These are phyloP conservation scores for Mya arenaria DNA, from an alignment of 1,140 invertebrate species.

Conservation along the genomic window DNA sequence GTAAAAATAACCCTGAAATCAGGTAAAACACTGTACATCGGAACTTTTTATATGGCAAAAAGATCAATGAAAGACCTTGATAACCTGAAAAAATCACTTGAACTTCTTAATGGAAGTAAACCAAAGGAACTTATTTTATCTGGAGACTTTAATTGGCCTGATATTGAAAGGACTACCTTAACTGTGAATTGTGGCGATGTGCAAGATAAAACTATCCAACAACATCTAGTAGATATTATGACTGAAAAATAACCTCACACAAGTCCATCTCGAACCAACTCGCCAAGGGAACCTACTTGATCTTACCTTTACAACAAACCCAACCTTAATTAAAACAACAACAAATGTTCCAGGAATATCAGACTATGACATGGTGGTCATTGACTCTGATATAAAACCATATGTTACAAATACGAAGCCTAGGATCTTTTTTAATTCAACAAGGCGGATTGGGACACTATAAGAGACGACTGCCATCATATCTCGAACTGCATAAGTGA, in stretches of 20 bases:
- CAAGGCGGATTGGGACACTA: constrained; percentile 31
- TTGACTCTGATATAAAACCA: constrained; percentile 7
- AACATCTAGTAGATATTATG: not conserved
- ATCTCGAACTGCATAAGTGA: too few relatives aligned
- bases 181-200: not conserved
- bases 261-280: constrained; percentile 27
- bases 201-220: not conserved
- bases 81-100: not conserved
- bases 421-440: not conserved
- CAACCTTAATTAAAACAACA: constrained; percentile 8
- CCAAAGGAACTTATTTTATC: not conserved
- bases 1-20: not conserved
- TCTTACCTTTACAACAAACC: constrained; percentile 36
- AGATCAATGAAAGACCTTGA: not conserved
- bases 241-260: constrained; percentile 1
- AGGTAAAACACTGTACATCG: not conserved
- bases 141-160: not conserved
- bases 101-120: not conserved
- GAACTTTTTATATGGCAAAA: not conserved
- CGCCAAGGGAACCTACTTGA: constrained; percentile 28
- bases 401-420: not conserved
- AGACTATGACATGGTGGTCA: constrained; percentile 26
- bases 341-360: constrained; percentile 36
- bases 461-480: not conserved
- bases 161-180: not conserved